Base-by-base conservation (phyloP, 1,140 invertebrate species). In the Drosophila parabipectinata region DNA sequence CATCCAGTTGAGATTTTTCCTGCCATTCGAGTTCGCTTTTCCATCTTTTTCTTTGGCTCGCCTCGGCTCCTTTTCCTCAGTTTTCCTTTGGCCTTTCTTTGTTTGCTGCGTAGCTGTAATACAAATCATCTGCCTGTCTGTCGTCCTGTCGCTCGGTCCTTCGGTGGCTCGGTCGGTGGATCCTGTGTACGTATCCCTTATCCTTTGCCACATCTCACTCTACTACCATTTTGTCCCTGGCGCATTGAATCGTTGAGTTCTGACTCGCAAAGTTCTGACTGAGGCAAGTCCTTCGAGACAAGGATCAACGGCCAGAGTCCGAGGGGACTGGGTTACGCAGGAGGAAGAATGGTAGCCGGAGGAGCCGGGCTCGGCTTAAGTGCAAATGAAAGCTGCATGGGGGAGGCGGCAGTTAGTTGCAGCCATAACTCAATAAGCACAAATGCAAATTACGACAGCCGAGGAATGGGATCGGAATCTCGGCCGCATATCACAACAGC, bases 381-480 rank as follows among this genome's bases (percentile, higher is more conserved):
- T 85, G 83, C 78, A 79, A 85, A 87, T 87, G 82, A 87, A 80
- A 74, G 77, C 59, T 64, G 54, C 44, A 62, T 60, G 74, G 24
- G 39, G 39, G 15, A 4, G 37, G 45, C 61, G 60, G 66, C 73
- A 87, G 82, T 87, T 78, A 85, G 81, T 77, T 84, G 73, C 77
- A 87, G 78, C 68, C 66, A 89, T 88, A 88, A 88, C 83, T 88
- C 83, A 88, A 88, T 88, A 83, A 89, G 72, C 79, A 82, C 83
- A 79, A 87, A 88, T 88, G 79, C 76, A 88, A 88, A 85, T 87
- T 87, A 82, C 48, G 62, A 69, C 41, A 44, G 41, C 41, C 41
- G 15, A n/a, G 44, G 44, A 18, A 47, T 58, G 45, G 58, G 67
- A 68, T 64, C 74, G 68, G 72, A 67, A 79, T 85, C 77, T 76